Percentiles rank a stretch among this genome's conserved stretches.
Conservation (phyloP, 2,113 vertebrate genomes). For the Semicossyphus pulcher region DNA sequence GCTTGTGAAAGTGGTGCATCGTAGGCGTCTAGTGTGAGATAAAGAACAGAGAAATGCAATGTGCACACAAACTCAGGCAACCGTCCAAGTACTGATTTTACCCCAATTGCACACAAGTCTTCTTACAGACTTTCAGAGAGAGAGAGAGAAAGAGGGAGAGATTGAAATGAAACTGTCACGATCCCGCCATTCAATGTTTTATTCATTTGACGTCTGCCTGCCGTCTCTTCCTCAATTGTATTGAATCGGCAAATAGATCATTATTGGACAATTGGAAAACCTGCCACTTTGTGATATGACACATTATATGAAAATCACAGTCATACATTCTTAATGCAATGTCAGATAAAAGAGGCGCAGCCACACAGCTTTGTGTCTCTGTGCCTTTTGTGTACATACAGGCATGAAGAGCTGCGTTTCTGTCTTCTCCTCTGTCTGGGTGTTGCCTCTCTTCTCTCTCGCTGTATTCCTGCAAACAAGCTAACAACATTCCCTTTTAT, state of each 20-base stretch:
- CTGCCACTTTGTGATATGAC: constrained; percentile 82
- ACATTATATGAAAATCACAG: constrained; percentile 83
- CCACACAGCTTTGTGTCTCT: constrained; percentile 26
- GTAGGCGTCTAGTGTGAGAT: constrained; percentile 81
- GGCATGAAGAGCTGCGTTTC: constrained; percentile 35
- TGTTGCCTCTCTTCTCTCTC: constrained; percentile 29
- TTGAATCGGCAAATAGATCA: constrained; percentile 86
- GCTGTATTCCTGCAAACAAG: constrained; percentile 11
- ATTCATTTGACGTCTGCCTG: constrained; percentile 81
- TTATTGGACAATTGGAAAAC: constrained; percentile 85
- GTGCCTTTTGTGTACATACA: constrained; percentile 47
- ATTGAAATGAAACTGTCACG: constrained; percentile 76
- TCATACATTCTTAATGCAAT: constrained; percentile 82
- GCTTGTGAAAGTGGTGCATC: constrained; percentile 79
- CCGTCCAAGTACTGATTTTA: constrained; percentile 78
- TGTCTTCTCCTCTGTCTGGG: constrained; percentile 12
- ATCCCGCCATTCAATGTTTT: constrained; percentile 79
- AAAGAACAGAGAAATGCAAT: constrained; percentile 73
- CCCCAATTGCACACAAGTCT: constrained; percentile 76
- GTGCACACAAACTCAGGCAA: constrained; percentile 76
- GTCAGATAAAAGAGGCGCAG: constrained; percentile 66
- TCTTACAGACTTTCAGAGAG: constrained; percentile 61
- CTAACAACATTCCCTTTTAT: constrained; percentile 9
- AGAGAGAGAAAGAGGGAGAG: constrained; percentile 41
- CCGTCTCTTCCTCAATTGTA: constrained; percentile 73